Conservation (phyloP, 1,140 invertebrate genomes). For the Leptinotarsa texana region DNA sequence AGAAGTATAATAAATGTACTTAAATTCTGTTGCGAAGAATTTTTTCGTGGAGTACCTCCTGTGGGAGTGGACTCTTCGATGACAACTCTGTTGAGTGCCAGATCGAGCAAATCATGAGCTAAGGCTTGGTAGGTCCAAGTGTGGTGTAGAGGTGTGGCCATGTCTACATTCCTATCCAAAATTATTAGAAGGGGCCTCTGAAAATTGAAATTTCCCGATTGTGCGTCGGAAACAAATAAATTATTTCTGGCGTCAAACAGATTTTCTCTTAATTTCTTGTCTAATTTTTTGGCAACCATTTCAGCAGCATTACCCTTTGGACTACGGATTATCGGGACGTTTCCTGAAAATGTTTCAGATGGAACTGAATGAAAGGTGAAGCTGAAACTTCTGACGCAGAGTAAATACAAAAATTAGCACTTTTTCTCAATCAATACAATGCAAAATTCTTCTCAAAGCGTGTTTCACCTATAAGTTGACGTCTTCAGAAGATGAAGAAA, state of each 20-base stretch:
- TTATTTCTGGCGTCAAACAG: constrained; percentile 95
- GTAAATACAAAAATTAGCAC: no score
- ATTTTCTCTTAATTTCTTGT: constrained; percentile 97
- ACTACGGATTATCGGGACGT: constrained; percentile 94
- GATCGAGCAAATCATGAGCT: constrained; percentile 91
- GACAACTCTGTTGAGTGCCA: constrained; percentile 85
- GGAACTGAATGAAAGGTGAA: no score
- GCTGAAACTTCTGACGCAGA: no score
- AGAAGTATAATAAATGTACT: constrained; percentile 12
- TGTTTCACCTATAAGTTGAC: no score
- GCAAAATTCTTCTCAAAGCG: no score
- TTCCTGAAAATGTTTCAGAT: constrained; percentile 60
- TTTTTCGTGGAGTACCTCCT: constrained; percentile 43
- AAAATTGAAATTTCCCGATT: constrained; percentile 81
- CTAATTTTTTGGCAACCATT: constrained; percentile 95
- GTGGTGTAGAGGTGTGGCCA: constrained; percentile 97
- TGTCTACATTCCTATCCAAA: constrained; percentile 93
- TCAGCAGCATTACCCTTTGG: constrained; percentile 96
- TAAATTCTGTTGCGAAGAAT: not conserved
- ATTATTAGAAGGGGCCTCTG: constrained; percentile 91
- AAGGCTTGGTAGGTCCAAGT: constrained; percentile 99
- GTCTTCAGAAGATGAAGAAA: no score
- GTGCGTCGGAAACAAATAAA: constrained; percentile 86
- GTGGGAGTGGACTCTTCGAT: constrained; percentile 70
- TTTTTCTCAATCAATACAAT: no score